Evolutionary conservation across 2,888 invertebrate genomes (phyloP), one percentile per base, ranked within the genome.

Genomic region (Gari tellinella): DNA sequence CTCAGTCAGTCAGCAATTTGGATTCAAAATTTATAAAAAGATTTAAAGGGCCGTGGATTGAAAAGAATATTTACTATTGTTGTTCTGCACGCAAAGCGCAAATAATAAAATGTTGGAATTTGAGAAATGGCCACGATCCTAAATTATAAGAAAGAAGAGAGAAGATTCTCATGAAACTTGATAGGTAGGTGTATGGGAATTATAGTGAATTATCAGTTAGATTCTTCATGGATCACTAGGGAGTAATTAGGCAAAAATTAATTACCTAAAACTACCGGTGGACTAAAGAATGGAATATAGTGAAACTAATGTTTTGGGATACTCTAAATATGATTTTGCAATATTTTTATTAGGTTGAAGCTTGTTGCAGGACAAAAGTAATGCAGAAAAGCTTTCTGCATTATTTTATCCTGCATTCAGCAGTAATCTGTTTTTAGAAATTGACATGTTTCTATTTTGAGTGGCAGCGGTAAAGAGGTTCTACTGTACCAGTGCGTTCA

Each of bases 31-130:
- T 55, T 70, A 75, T 26, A 66, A 70, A 31, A 78, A 67, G 78
- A 78, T 70, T 78, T 78, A 78, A 78, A 78, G 65, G 67, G 63
- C 63, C 60, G n/a, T n/a, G 25, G 52, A 43, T 48, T 63, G 67
- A 78, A 78, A 63, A 65, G 63, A 72, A 64, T 70, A 73, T 58
- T 74, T 56, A 45, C 67, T 61, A 73, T 74, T 78, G 70, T 64
- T 25, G 31, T 21, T 46, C 17, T 61, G 68, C 78, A 78, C 73
- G 78, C 78, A 78, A 73, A 78, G 43, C 15, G 21, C 19, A 74
- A 73, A 67, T 70, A 72, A 78, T 74, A 74, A 74, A 74, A 55
- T 31, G 45, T 25, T 60, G 49, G 64, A 66, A 67, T 64, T 64
- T 67, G 40, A 58, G 53, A 58, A 63, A 56, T 52, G 53, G 38